Base-by-base conservation (phyloP, 2,797 vertebrate species). In the Xiphorhynchus erythropygius region DNA sequence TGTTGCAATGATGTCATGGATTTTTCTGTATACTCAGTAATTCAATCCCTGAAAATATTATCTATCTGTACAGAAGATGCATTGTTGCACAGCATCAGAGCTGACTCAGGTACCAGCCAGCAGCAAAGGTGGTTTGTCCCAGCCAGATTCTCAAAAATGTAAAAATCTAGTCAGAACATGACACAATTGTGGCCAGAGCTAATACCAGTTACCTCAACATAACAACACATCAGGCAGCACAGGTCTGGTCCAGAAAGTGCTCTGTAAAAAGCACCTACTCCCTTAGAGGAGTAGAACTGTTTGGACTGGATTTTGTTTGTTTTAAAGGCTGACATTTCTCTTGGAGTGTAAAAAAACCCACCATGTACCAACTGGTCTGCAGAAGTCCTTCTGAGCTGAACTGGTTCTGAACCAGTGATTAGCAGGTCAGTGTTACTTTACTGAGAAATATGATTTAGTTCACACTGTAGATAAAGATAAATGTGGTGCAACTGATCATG, bases 151-250 rank as follows among this genome's bases (percentile, higher is more conserved):
- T 82, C 49, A 79, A 32, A 69, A 83, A 59, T n/a, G 24, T 18
- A 39, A 62, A 82, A 69, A 10, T 8, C 5, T 44, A 12, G 8
- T 11, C 18, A 42, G 11, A 59, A 39, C 53, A 32, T 2, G 9
- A 22, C n/a, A 65, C 9, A 41, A 39, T 25, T 1, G 1, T 7
- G 22, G 28, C 12, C 67, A 60, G 32, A 75, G 23, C 11, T 22
- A 67, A 49, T 32, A 68, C 6, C 21, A 46, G 46, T 50, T 21
- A 39, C 10, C 6, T 9, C 76, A 41, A 15, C 4, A 2, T 16
- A 86, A 17, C 41, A 62, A 10, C 30, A 7, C 4, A 41, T 59
- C 1, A 3, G 17, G 23, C 52, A 46, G 24, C 0, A 0, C 7
- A 59, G 21, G n/a, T 49, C 12, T 9, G 1, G 32, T 9, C 21